Base-by-base conservation (phyloP, 2,797 vertebrate species). In the Diplodus sargus region DNA sequence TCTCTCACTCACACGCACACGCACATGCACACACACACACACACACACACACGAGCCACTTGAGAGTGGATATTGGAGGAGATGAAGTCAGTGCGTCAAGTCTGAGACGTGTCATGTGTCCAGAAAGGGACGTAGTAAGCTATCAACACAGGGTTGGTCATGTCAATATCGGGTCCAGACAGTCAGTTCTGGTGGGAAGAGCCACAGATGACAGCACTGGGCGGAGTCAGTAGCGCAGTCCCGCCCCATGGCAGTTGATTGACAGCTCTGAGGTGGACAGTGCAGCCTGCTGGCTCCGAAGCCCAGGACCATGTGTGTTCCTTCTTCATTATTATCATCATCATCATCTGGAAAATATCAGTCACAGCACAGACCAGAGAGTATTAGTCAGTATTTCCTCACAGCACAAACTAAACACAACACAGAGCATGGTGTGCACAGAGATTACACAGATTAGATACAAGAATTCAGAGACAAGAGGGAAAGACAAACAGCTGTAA, bases 301-400 rank as follows among this genome's bases (percentile, higher is more conserved):
- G 78, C 91, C 90, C 87, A 90, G 54, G 82, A 90, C 85, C 76
- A 71, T 88, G 70, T 85, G 90, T 88, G 87, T 74, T 90, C 68
- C 79, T 70, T 83, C 76, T 79, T 74, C 82, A 56, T 83, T 85
- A 81, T 82, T 81, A 82, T 72, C 69, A 74, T 83, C 90, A 74
- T 83, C 90, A 91, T 93, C 89, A 94, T 91, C 94, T 95, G 92
- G 89, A 95, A 95, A 90, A 93, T 79, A 93, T 76, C 76, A 91
- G 84, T 81, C 52, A 89, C 68, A 91, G 74, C 72, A 93, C 0
- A 11, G 42, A 82, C 49, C 69, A 22, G 10, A 78, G 34, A 45
- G 70, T 11, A 74, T 90, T 73, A 90, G 76, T 85, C 42, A 48
- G 4, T 53, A 56, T 57, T 61, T 45, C 25, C 51, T 71, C 56